Evolutionary conservation across 1,140 invertebrate species (phyloP).

Genomic region (Panagrolaimus sp.): DNA sequence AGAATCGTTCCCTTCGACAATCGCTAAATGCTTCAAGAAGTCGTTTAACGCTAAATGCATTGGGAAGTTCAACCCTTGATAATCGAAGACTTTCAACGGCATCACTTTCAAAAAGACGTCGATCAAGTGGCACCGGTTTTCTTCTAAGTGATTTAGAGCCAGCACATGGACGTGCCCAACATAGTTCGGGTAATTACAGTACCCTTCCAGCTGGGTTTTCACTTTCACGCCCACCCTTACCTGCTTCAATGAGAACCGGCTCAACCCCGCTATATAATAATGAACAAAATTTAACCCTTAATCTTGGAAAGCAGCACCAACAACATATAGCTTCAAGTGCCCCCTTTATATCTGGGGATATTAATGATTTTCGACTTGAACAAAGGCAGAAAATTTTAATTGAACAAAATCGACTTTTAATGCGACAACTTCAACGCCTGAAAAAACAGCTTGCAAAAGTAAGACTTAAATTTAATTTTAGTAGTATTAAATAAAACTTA

Average conservation of each 20-base stretch:
- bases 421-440: conserved; percentile 2
- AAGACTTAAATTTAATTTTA: background rate
- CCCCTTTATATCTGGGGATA: background rate
- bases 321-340: background rate
- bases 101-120: background rate
- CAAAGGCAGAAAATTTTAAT: conserved; percentile 6
- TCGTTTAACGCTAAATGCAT: background rate
- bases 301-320: background rate
- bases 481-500: background rate
- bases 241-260: background rate
- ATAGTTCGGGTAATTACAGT: background rate
- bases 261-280: background rate
- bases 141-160: background rate
- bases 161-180: background rate
- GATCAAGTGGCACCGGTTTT: background rate
- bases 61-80: conserved; percentile 9
- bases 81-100: background rate
- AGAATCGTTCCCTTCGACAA: conserved; percentile 34
- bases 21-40: background rate
- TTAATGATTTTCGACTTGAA: conserved; percentile 28
- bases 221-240: background rate
- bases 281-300: background rate
- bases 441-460: conserved; percentile 8
- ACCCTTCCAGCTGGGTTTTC: background rate
- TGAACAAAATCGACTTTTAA: background rate